Evolutionary conservation across 2,113 vertebrate species (phyloP).

Genomic region (Charina bottae): DNA sequence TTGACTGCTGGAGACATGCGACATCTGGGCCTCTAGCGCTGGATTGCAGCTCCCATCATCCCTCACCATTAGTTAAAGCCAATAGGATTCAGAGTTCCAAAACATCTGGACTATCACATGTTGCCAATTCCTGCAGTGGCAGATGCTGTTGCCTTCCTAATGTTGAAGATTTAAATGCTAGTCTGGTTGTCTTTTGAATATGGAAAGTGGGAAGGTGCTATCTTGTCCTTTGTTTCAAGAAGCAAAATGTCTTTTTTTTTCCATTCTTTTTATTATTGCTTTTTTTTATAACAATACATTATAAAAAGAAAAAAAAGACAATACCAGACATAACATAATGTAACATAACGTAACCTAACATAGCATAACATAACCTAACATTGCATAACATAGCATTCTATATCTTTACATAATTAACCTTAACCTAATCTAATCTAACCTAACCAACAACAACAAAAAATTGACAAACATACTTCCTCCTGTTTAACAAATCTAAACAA

Average conservation of each 20-base stretch:
- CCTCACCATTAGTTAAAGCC: neutral
- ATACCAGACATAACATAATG: too few species aligned
- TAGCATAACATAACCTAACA: too few species aligned
- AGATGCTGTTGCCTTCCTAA: neutral
- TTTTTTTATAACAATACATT: too few species aligned
- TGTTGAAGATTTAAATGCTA: neutral
- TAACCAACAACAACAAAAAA: too few species aligned
- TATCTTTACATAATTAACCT: too few species aligned
- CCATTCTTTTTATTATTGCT: too few species aligned
- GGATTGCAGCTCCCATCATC: neutral
- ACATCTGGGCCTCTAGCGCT: neutral
- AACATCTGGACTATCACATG: neutral
- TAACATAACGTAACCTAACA: too few species aligned
- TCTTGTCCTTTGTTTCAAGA: neutral
- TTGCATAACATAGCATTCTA: too few species aligned
- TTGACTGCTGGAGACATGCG: neutral
- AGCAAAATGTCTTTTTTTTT: neutral
- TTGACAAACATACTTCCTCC: too few species aligned
- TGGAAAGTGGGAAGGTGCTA: neutral
- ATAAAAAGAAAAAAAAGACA: too few species aligned
- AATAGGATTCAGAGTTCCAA: neutral
- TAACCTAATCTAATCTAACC: too few species aligned
- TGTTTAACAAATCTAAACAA: too few species aligned
- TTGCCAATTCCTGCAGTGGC: neutral
- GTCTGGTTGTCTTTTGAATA: neutral